Base-by-base conservation (phyloP, 2,113 vertebrate species). In the Planiliza haematocheilus region DNA sequence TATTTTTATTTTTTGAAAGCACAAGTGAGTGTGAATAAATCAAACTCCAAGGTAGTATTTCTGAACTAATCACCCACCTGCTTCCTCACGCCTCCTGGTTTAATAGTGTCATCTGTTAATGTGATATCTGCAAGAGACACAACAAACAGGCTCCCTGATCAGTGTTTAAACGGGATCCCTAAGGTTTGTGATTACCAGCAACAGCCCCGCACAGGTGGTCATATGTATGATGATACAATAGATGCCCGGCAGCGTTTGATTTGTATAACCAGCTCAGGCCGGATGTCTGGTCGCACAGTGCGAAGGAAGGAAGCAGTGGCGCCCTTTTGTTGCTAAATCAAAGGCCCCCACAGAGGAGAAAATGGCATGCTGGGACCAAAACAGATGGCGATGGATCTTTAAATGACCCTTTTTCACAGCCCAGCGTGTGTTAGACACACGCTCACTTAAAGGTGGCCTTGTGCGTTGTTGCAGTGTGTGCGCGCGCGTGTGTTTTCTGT, bases 321-420 rank as follows among this genome's bases (percentile, higher is more conserved):
- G 79, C 63, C 69, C 48, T 66, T 87, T 83, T 81, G 85, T 79
- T 51, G 10, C 49, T 77, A 74, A 76, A 82, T 89, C 79, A 87
- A 78, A 90, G 75, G 77, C 67, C 37, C 84, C 77, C 13, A 39
- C 78, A 11, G 81, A 72, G 88, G 78, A 39, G 73, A 82, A 85
- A 87, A 86, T 86, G 65, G 74, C 82, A 70, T 46, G 80, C 69
- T 81, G 85, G 50, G 79, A 74, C 63, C 67, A 64, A 73, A 91
- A 82, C 83, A 88, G 87, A 89, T 88, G 88, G 78, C 20, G 48
- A 75, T 85, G 76, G 71, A 83, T 85, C 82, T 87, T 84, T 84
- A 88, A 90, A 85, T 86, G 70, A 86, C 85, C 85, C 72, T 69
- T 64, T 87, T 81, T 80, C 74, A 83, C 79, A 79, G 74, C 71